These are phyloP conservation scores for Glaucidium brasilianum DNA, from an alignment of 2,113 vertebrate species.

Conservation along the genomic window DNA sequence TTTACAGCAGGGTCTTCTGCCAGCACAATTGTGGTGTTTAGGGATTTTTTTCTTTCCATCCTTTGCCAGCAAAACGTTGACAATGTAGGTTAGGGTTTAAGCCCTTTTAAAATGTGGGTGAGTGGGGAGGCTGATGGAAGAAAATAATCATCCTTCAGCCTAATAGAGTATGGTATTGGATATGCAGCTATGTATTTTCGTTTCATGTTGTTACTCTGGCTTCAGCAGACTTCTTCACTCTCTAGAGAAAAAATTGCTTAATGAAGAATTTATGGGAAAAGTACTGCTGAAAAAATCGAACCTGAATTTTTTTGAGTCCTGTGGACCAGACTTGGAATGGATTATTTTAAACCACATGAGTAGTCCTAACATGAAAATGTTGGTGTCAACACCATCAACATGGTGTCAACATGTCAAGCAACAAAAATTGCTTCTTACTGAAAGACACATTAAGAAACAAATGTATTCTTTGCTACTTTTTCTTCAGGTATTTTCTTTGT, in stretches of 20 bases:
- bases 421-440: not conserved
- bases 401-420: no score
- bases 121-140: not conserved
- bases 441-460: not conserved
- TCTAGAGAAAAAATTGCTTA: not conserved
- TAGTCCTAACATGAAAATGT: not conserved
- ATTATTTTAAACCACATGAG: not conserved
- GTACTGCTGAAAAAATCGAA: not conserved
- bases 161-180: not conserved
- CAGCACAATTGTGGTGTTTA: not conserved
- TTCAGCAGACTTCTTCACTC: not conserved
- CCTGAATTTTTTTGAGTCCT: not conserved
- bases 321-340: not conserved
- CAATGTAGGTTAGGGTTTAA: not conserved
- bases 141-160: not conserved
- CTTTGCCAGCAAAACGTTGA: not conserved
- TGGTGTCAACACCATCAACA: not conserved
- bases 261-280: not conserved
- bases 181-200: not conserved
- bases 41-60: not conserved
- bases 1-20: not conserved
- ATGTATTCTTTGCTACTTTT: rapidly evolving
- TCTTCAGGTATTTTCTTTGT: not conserved
- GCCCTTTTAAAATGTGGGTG: not conserved
- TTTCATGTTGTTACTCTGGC: not conserved